Evolutionary conservation across 1,140 invertebrate genomes (phyloP).

Genomic region (Ceratosolen fusciceps): DNA sequence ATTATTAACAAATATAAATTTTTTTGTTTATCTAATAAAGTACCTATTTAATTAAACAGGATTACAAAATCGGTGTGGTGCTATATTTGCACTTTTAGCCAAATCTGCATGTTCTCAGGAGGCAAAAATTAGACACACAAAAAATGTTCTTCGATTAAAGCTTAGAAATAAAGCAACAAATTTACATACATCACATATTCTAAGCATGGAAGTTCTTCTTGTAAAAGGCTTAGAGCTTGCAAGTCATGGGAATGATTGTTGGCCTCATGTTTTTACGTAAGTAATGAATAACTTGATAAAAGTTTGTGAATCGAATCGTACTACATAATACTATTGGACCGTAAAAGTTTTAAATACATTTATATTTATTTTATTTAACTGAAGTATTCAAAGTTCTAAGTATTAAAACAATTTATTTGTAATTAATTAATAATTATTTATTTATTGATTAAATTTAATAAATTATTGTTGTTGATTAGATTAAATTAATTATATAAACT

Average conservation of each 20-base stretch:
- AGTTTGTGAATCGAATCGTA: too few species aligned
- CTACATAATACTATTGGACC: too few species aligned
- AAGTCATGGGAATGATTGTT: slow-evolving; percentile 91
- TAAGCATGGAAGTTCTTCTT: slow-evolving; percentile 90
- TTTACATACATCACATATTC: slow-evolving; percentile 86
- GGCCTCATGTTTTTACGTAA: slow-evolving; percentile 93
- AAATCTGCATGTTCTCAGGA: slow-evolving; percentile 81
- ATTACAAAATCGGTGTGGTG: slow-evolving; percentile 87
- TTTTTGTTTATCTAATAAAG: too few species aligned
- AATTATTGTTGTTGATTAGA: too few species aligned
- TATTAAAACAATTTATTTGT: too few species aligned
- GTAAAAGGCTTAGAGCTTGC: slow-evolving; percentile 88
- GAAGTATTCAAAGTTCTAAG: too few species aligned
- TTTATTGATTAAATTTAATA: too few species aligned
- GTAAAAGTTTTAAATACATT: too few species aligned
- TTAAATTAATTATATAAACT: too few species aligned
- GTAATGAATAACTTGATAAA: slow-evolving; percentile 16
- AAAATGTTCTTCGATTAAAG: slow-evolving; percentile 67
- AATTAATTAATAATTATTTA: too few species aligned
- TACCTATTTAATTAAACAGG: slow-evolving; percentile 63
- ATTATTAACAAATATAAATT: too few species aligned
- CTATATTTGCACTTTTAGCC: slow-evolving; percentile 84
- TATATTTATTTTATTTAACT: too few species aligned
- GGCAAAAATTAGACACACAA: slow-evolving; percentile 68
- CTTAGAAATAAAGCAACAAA: slow-evolving; percentile 76